These are phyloP conservation scores for Coleophora flavipennella DNA, from an alignment of 2,888 invertebrate species.

Conservation along the genomic window DNA sequence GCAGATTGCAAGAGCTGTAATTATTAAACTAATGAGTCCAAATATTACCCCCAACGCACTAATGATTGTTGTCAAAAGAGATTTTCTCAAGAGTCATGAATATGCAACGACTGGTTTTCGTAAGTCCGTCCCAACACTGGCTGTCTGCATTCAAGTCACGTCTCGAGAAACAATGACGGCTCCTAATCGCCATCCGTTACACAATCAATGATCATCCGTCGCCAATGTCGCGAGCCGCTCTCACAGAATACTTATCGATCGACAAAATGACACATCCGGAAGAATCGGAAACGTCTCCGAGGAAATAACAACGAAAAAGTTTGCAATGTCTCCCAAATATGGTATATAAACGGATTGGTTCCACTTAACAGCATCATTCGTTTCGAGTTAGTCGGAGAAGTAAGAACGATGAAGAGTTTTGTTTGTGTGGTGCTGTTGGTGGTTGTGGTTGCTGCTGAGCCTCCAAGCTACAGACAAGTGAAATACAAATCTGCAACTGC, in stretches of 20 bases:
- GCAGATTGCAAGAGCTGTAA: constrained; percentile 20
- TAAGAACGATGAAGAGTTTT: constrained; percentile 48
- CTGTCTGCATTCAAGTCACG: constrained; percentile 40
- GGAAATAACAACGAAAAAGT: constrained; percentile 9
- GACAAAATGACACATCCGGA: constrained; percentile 52
- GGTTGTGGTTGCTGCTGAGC: constrained; percentile 46
- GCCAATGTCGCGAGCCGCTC: constrained; percentile 61
- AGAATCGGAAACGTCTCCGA: constrained; percentile 42
- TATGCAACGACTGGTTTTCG: constrained; percentile 47
- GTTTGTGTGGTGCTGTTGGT: constrained; percentile 42
- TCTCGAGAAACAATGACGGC: constrained; percentile 52
- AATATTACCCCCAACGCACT: constrained; percentile 28
- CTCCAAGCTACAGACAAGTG: constrained; percentile 39
- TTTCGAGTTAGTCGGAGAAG: constrained; percentile 36
- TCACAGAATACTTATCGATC: constrained; percentile 52
- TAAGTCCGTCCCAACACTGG: constrained; percentile 31
- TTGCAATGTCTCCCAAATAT: constrained; percentile 19
- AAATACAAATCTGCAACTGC: constrained; percentile 42
- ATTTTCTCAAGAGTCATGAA: constrained; percentile 54
- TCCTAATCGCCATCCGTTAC: constrained; percentile 59
- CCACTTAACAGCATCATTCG: constrained; percentile 52
- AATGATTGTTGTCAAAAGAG: constrained; percentile 38
- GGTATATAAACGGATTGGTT: constrained; percentile 44
- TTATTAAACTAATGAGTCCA: constrained; percentile 21
- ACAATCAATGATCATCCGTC: constrained; percentile 55